Evolutionary conservation across 2,113 vertebrate genomes (phyloP).

Genomic region (Cnemophilus loriae): DNA sequence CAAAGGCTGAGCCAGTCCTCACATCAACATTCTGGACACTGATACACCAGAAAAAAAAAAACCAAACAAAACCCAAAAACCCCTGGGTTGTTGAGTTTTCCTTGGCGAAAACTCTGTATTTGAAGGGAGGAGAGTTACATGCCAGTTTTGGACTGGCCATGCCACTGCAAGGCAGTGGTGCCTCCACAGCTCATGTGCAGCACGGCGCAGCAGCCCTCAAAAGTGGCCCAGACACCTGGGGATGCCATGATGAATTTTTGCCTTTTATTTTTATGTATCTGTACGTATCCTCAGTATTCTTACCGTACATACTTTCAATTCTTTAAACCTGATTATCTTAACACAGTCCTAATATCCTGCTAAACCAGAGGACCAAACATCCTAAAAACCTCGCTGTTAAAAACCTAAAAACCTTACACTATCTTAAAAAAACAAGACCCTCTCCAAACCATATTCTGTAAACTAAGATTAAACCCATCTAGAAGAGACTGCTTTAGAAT

Average conservation of each 20-base stretch:
- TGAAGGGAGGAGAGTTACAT: not conserved
- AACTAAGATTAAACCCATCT: not conserved
- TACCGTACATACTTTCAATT: not conserved
- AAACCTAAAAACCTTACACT: not conserved
- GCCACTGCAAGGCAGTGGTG: not conserved
- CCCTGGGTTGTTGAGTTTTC: not conserved
- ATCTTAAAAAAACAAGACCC: not conserved
- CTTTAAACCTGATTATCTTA: not conserved
- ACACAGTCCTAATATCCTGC: not conserved
- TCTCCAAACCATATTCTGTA: too few species aligned
- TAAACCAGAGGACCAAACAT: not conserved
- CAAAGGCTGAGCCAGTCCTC: not conserved
- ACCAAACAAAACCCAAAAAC: not conserved
- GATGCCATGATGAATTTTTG: not conserved
- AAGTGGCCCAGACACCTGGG: not conserved
- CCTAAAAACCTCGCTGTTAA: not conserved
- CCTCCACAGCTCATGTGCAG: not conserved
- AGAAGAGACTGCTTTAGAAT: not conserved
- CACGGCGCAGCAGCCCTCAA: not conserved
- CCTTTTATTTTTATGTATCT: not conserved
- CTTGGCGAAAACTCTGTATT: not conserved
- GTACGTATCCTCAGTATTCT: not conserved
- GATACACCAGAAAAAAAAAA: not conserved
- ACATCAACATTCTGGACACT: accelerated
- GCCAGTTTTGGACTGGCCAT: not conserved